Conservation (phyloP, 1,140 invertebrate species). For the Atta cephalotes region DNA sequence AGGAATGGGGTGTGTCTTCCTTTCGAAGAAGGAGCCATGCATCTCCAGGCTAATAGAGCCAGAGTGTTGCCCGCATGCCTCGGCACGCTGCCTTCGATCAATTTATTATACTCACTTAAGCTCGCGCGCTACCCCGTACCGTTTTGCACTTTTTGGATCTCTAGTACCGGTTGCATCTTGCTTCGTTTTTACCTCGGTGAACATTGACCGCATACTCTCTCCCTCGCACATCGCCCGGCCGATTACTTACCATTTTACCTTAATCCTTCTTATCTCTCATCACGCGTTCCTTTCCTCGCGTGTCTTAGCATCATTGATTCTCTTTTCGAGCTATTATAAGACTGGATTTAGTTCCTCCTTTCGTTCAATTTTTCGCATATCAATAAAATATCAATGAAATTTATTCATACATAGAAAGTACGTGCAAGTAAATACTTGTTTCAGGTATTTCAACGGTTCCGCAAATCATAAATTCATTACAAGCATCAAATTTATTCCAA, state of each 20-base stretch:
- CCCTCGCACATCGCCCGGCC: slow-evolving; percentile 43
- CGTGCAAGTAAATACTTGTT: no score
- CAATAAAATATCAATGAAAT: neutral
- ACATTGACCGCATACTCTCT: slow-evolving; percentile 34
- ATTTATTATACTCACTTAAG: slow-evolving; percentile 78
- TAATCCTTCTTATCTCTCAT: slow-evolving; percentile 37
- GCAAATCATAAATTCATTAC: no score
- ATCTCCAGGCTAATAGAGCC: slow-evolving; percentile 75
- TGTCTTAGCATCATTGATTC: slow-evolving; percentile 34
- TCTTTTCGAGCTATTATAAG: neutral
- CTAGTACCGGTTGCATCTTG: slow-evolving; percentile 53
- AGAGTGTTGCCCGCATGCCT: slow-evolving; percentile 75
- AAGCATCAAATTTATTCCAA: no score
- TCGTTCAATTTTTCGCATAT: neutral
- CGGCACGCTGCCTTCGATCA: slow-evolving; percentile 73
- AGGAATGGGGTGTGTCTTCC: slow-evolving; percentile 65
- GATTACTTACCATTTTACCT: slow-evolving; percentile 61
- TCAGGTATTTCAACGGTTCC: no score
- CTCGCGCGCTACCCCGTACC: slow-evolving; percentile 48
- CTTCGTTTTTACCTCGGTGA: slow-evolving; percentile 42
- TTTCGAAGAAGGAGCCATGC: slow-evolving; percentile 70
- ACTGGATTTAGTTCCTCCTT: slow-evolving; percentile 4
- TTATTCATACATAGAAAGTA: neutral
- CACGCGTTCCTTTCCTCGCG: neutral
- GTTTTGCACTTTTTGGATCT: slow-evolving; percentile 62